A percentile compares a stretch with the other conserved stretches of the same genome.
Conservation (phyloP, 2,888 invertebrate genomes). For the Vandiemenella viatica region DNA sequence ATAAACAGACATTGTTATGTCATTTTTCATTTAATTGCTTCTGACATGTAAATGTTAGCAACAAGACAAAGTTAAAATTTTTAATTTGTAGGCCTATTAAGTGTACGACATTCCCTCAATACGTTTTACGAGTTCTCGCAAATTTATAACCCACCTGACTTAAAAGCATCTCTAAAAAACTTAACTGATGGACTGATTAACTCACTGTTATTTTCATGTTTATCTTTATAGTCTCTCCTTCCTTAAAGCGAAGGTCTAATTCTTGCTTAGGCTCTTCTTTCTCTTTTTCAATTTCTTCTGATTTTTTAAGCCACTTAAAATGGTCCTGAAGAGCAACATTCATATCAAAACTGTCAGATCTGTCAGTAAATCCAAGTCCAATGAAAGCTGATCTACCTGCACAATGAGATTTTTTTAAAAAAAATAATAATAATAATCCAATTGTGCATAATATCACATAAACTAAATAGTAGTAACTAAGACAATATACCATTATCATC, state of each 20-base stretch:
- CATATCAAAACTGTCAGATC: constrained; percentile 96
- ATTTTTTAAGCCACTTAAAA: constrained; percentile 84
- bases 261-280: constrained; percentile 47
- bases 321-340: constrained; percentile 97
- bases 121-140: no score
- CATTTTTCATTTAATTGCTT: no score
- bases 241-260: constrained; percentile 93
- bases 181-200: no score
- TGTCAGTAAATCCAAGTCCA: constrained; percentile 92
- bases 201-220: constrained; percentile 91
- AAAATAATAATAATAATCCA: neutral
- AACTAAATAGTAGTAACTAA: neutral
- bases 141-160: no score
- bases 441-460: no score
- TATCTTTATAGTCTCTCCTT: constrained; percentile 98
- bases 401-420: constrained; percentile 14
- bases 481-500: constrained; percentile 86
- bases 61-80: no score
- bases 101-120: no score
- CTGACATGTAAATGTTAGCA: no score
- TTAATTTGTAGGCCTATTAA: no score
- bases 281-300: constrained; percentile 65
- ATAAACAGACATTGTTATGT: no score
- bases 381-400: constrained; percentile 79
- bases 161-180: no score